Conservation (phyloP, 2,888 invertebrate species). For the Ferdinandea cuprea region DNA sequence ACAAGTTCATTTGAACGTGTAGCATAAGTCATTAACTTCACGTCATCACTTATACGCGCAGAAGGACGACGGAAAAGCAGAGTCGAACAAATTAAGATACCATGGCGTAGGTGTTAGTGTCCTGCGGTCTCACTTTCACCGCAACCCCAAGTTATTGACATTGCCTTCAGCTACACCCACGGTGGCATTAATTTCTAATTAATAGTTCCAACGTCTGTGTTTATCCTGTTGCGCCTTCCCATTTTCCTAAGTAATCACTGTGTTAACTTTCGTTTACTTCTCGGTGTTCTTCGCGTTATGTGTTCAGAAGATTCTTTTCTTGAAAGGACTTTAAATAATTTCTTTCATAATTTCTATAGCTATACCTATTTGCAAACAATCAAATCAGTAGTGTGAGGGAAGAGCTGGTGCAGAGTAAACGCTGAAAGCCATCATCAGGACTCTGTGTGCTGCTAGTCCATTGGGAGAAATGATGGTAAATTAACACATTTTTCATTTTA, state of each 20-base stretch:
- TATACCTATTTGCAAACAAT: constrained; percentile 51
- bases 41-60: constrained; percentile 45
- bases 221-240: constrained; percentile 55
- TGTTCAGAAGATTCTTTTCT: neutral
- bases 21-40: constrained; percentile 60
- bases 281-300: constrained; percentile 11
- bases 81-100: constrained; percentile 12
- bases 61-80: neutral
- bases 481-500: constrained; percentile 74
- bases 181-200: constrained; percentile 61
- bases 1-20: constrained; percentile 62
- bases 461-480: constrained; percentile 71
- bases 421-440: constrained; percentile 15
- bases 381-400: constrained; percentile 22
- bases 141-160: neutral
- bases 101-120: constrained; percentile 15
- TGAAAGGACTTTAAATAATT: constrained; percentile 47
- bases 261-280: constrained; percentile 55
- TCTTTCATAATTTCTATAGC: constrained; percentile 52
- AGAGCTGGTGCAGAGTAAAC: too few relatives aligned
- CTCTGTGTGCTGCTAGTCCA: constrained; percentile 27
- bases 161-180: neutral
- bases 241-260: constrained; percentile 43
- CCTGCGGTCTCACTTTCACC: neutral
- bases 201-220: constrained; percentile 56